A percentile compares a stretch with the other conserved stretches of the same genome.
Evolutionary conservation across 2,797 vertebrate species (phyloP).

Genomic region (Rhinogobio ventralis): DNA sequence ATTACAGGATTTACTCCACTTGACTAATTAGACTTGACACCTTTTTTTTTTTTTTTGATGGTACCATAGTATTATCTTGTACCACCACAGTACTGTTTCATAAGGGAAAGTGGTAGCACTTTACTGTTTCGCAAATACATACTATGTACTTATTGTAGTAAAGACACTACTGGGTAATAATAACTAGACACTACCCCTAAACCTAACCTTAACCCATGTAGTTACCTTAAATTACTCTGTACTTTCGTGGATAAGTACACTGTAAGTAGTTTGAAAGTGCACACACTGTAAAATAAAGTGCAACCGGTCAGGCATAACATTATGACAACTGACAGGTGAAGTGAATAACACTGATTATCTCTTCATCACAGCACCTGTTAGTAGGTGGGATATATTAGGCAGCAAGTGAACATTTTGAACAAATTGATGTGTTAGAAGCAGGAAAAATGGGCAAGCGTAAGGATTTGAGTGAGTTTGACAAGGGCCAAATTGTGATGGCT

Average conservation of each 20-base stretch:
- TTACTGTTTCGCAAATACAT: not conserved
- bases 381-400: too few relatives aligned
- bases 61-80: not conserved
- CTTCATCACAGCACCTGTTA: too few relatives aligned
- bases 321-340: too few relatives aligned
- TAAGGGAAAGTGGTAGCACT: not conserved
- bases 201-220: not conserved
- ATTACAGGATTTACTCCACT: slow-evolving; percentile 69
- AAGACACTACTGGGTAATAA: too few relatives aligned
- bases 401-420: too few relatives aligned
- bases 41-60: not conserved
- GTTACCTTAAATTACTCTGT: not conserved
- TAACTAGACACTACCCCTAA: too few relatives aligned
- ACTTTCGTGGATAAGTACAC: not conserved
- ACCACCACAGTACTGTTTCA: not conserved
- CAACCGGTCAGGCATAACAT: not conserved
- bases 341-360: too few relatives aligned
- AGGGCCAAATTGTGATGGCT: too few relatives aligned
- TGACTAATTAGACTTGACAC: slow-evolving; percentile 58
- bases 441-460: too few relatives aligned
- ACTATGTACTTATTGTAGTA: not conserved
- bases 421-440: too few relatives aligned
- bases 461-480: too few relatives aligned
- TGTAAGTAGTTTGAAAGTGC: not conserved
- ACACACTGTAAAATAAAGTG: not conserved